Base-by-base conservation (phyloP, 1,140 invertebrate species). In the Latrodectus geometricus region DNA sequence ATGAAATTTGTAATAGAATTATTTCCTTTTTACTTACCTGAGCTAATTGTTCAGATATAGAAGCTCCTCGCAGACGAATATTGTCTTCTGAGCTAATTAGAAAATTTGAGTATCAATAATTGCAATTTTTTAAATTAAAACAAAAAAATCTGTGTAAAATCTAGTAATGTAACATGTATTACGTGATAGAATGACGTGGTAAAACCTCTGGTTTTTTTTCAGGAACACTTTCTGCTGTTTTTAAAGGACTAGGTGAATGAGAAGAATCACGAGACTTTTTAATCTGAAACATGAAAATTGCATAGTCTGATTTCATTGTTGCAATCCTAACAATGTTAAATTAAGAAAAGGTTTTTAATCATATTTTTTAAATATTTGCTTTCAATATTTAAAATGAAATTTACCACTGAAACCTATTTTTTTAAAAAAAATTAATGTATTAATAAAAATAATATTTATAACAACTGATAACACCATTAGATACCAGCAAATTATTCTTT, bases 1-100 rank as follows among this genome's bases (percentile, higher is more conserved):
- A 35, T 35, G 35, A 35, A 35, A 35, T 35, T 35, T 35, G 35
- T 35, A 35, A 35, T 5, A 35, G 2, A 35, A 35, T 35, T 5
- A 74, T 11, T 69, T 69, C 8, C 8, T 69, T n/a, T 8, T 21
- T 12, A 49, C 4, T 72, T 87, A 88, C 87, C 65, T 88, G 87
- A 61, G 87, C 56, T 52, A 88, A 48, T n/a, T 88, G 87, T 72
- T 88, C 87, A n/a, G 87, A 88, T 48, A 88, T 80, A 11, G 87
- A 88, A 49, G 82, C 87, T 15, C 87, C 87, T 70, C 87, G 78
- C 15, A 65, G n/a, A 50, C 83, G 74, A 21, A 88, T 83, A 12
- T 82, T 83, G 79, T 88, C 87, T 61, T 88, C 87, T 17, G 72
- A 56, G 65, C 87, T 84, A 52, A 73, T 35, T 3, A 74, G 73